A percentile compares a stretch with the other conserved stretches of the same genome.
These are phyloP conservation scores for Thymallus thymallus DNA, from an alignment of 2,113 vertebrate species.

Conservation along the genomic window DNA sequence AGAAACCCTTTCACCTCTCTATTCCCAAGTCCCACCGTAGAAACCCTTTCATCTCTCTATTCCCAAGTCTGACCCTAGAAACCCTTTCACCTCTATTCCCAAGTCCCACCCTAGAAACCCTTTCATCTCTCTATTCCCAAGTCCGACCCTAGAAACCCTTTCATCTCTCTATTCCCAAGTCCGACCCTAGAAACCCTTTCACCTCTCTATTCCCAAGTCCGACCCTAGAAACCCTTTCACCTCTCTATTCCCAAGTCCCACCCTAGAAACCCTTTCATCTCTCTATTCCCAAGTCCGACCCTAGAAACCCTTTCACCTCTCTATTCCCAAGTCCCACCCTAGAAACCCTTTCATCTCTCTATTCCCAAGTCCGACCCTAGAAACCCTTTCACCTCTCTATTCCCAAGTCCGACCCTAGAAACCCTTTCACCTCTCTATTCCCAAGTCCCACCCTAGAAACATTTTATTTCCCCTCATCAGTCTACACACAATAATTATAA, in stretches of 20 bases:
- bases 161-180: not conserved
- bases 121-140: too few species aligned
- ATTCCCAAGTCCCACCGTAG: not conserved
- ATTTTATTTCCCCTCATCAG: too few species aligned
- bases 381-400: not conserved
- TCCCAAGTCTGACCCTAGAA: too few species aligned
- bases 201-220: too few species aligned
- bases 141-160: too few species aligned
- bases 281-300: too few species aligned
- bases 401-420: not conserved
- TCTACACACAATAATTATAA: too few species aligned
- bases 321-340: not conserved
- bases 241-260: not conserved
- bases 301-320: not conserved
- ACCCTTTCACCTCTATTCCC: not conserved
- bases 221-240: not conserved
- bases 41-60: slow-evolving; percentile 4
- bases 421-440: too few species aligned
- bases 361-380: too few species aligned
- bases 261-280: not conserved
- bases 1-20: not conserved
- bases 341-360: not conserved
- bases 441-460: too few species aligned
- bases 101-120: not conserved
- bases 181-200: not conserved